Base-by-base conservation (phyloP, 2,888 invertebrate genomes). In the Nebria brevicollis region DNA sequence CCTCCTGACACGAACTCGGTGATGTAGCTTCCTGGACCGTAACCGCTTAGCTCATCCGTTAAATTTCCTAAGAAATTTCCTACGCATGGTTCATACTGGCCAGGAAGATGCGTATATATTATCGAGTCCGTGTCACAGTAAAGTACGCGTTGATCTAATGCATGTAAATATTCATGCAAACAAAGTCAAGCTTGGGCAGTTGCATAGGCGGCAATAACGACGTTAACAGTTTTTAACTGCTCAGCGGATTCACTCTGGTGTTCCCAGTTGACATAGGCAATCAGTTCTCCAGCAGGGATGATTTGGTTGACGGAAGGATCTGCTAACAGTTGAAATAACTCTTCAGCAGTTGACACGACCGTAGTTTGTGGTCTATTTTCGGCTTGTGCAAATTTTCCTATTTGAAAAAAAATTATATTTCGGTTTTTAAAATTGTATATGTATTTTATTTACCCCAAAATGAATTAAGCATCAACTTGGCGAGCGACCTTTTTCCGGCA, bases 121-220 rank as follows among this genome's bases (percentile, higher is more conserved):
- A n/a, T n/a, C n/a, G n/a, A n/a, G n/a, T n/a, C n/a, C n/a, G n/a
- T n/a, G n/a, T n/a, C n/a, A n/a, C n/a, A n/a, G n/a, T n/a, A n/a
- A n/a, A n/a, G 72, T 4, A 85, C 85, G 4, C 85, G 65, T 25
- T 83, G 77, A 4, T 83, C 84, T 4, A 13, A 88, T 70, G 8
- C 85, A 85, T 87, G 84, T 8, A 88, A 77, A 25, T 85, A 85
- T 0, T 75, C 77, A 41, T 66, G 66, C 76, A 77, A 66, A 15
- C 76, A 41, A n/a, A 77, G 68, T 77, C 68, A 8, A 13, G 76
- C 76, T 15, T 77, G 76, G 34, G 76, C 66, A 3, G 84, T 88
- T 0, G 86, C 86, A 73, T 86, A 88, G 0, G 86, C 84, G 0
- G 88, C 88, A 2, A 89, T 85, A 11, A 86, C 84, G 0, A 85